Conservation (phyloP, 1,140 invertebrate species). For the Eupristina koningsbergeri region DNA sequence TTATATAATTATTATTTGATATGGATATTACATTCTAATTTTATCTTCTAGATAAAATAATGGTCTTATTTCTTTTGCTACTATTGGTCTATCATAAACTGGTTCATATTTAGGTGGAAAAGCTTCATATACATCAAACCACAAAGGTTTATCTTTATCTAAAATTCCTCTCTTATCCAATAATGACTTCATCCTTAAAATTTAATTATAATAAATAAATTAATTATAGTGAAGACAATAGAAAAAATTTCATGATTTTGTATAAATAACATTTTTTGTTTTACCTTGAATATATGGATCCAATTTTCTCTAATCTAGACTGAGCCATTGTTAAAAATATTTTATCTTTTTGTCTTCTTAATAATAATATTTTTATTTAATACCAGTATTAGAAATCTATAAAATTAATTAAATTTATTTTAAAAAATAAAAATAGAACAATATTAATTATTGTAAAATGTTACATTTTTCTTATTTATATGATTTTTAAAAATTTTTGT, state of each 20-base stretch:
- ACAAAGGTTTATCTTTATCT: constrained; percentile 86
- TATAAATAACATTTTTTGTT: not conserved
- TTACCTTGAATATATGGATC: constrained; percentile 81
- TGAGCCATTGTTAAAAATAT: too few relatives aligned
- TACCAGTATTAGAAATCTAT: too few relatives aligned
- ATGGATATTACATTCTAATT: constrained; percentile 83
- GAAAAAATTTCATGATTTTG: not conserved
- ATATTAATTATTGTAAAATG: too few relatives aligned
- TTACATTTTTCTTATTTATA: too few relatives aligned
- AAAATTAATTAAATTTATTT: too few relatives aligned
- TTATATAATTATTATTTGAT: too few relatives aligned
- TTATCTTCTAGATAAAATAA: constrained; percentile 92
- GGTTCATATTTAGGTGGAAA: constrained; percentile 90
- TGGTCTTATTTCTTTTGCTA: constrained; percentile 75
- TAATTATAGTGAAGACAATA: not conserved
- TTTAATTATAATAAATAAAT: not conserved
- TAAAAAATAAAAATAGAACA: too few relatives aligned
- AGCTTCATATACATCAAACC: constrained; percentile 89
- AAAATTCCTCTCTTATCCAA: constrained; percentile 83
- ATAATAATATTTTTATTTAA: too few relatives aligned
- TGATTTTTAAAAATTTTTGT: too few relatives aligned
- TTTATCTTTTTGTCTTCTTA: too few relatives aligned
- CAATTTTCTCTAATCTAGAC: constrained; percentile 82
- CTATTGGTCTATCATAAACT: constrained; percentile 77
- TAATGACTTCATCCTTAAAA: constrained; percentile 82